phyloP scores from a whole-genome alignment of 1,140 invertebrate genomes.

The Halyomorpha halys region DNA sequence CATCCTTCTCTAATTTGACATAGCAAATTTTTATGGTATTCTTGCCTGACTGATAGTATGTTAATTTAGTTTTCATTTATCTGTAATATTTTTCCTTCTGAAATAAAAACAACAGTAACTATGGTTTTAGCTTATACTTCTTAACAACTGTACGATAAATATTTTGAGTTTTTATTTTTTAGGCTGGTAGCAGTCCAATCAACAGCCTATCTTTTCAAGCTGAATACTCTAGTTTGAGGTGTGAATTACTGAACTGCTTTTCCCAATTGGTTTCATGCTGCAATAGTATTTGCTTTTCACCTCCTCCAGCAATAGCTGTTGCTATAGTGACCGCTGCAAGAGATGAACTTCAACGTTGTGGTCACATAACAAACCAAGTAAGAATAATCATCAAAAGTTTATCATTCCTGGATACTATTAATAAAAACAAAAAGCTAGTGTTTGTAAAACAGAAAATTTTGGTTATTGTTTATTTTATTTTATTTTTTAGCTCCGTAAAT shows the following conservation, averaged over 20 bases:
- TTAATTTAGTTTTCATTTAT: no score
- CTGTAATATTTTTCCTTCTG: no score
- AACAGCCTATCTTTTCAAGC: constrained; percentile 62
- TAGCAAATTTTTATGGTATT: no score
- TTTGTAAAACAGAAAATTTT: not conserved
- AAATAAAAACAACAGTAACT: no score
- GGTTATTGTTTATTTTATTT: not conserved
- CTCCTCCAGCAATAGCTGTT: constrained; percentile 82
- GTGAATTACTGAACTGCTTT: constrained; percentile 65
- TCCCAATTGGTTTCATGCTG: constrained; percentile 65
- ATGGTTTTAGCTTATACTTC: no score
- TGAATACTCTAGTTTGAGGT: constrained; percentile 62
- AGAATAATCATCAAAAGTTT: constrained; percentile 23
- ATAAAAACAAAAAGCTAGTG: not conserved
- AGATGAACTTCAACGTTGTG: constrained; percentile 72
- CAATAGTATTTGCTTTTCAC: constrained; percentile 74
- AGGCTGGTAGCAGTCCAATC: constrained; percentile 56
- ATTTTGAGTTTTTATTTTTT: constrained; percentile 6
- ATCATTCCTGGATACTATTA: not conserved
- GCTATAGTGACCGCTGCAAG: constrained; percentile 64
- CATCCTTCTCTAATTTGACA: no score
- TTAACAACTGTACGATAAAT: no score
- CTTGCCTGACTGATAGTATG: no score
- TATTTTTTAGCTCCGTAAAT: constrained; percentile 54
- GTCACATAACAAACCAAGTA: constrained; percentile 67